phyloP scores from a whole-genome alignment of 2,113 vertebrate species.

The Haemorhous mexicanus region DNA sequence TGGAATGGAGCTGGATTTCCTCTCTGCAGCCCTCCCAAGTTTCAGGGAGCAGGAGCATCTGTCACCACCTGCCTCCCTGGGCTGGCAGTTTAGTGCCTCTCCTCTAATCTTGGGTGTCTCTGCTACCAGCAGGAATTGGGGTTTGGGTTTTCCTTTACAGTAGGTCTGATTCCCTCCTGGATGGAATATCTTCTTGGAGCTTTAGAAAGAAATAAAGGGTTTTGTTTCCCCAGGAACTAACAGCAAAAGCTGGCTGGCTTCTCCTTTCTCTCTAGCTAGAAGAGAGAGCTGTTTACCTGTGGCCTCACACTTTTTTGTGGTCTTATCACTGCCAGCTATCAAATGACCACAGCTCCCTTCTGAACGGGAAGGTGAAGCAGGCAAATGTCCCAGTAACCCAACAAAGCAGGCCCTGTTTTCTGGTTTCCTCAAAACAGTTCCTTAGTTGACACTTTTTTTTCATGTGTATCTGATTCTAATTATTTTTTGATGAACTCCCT shows the following conservation, averaged over 20 bases:
- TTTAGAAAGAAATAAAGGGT: not conserved
- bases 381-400: not conserved
- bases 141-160: not conserved
- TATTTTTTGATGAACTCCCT: not conserved
- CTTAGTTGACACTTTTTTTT: not conserved
- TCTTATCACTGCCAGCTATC: not conserved
- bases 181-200: not conserved
- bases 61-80: not conserved
- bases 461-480: not conserved
- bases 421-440: not conserved
- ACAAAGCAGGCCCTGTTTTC: not conserved
- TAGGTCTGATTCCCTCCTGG: not conserved
- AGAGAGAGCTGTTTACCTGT: not conserved
- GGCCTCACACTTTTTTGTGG: not conserved
- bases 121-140: accelerated
- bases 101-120: accelerated
- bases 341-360: not conserved
- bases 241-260: not conserved
- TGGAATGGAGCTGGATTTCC: not conserved
- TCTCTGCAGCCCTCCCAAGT: accelerated
- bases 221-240: not conserved
- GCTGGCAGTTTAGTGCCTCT: not conserved
- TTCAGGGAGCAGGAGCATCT: not conserved
- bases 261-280: not conserved
- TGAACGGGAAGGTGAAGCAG: accelerated